Percentiles rank a stretch among this genome's conserved stretches.
Evolutionary conservation across 2,113 vertebrate genomes (phyloP).

Genomic region (Bothrops jararaca): DNA sequence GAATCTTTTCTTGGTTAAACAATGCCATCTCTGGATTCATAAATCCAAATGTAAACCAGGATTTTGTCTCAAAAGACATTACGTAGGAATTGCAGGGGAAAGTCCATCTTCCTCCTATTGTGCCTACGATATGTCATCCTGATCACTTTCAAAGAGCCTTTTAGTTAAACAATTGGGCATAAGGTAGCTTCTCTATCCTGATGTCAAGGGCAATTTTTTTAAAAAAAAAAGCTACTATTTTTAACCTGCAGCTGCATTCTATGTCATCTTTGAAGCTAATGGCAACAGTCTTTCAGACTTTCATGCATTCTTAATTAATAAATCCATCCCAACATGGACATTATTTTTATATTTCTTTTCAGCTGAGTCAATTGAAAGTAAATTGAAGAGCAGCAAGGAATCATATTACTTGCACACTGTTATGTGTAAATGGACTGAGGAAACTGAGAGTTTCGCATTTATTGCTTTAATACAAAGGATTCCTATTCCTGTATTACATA

Average conservation of each 20-base stretch:
- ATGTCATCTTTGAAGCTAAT: background rate
- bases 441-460: background rate
- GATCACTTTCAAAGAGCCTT: background rate
- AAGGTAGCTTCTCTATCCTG: background rate
- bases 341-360: background rate
- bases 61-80: background rate
- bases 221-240: background rate
- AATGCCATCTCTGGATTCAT: background rate
- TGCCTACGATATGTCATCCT: background rate
- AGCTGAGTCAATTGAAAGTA: background rate
- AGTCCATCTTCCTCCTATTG: background rate
- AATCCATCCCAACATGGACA: background rate
- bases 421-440: background rate
- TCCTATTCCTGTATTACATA: background rate
- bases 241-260: background rate
- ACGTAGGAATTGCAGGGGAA: background rate
- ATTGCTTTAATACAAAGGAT: background rate
- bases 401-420: background rate
- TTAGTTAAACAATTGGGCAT: background rate
- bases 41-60: background rate
- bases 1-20: background rate
- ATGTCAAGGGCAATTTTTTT: background rate
- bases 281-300: background rate
- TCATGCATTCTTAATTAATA: constrained; percentile 7
- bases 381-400: background rate